Evolutionary conservation across 1,140 invertebrate genomes (phyloP), one percentile per base, ranked within the genome.

Genomic region (Eupristina koningsbergeri): DNA sequence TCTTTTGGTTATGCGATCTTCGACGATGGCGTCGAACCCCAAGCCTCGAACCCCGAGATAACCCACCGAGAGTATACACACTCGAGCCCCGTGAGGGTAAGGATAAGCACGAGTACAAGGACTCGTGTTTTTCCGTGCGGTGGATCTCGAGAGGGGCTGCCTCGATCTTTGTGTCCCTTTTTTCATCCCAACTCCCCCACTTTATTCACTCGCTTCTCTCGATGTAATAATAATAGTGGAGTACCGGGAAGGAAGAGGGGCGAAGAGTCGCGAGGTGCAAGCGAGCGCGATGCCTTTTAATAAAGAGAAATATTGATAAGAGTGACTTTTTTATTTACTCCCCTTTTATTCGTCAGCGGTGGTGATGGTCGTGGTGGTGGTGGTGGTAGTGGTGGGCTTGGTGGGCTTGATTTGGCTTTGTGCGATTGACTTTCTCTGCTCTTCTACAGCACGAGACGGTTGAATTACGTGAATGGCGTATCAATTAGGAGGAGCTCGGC

Each of bases 351-450:
- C n/a, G n/a, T n/a, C 6, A 7, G 41, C 41, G 41, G 41, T 7
- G 41, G 41, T 45, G 41, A 11, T 45, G 41, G 41, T 45, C 6
- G 41, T 45, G 41, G 41, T 45, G 39, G 3, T 39, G 61, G 36
- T 47, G 58, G 58, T 41, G 53, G 22, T 64, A 13, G 61, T 26
- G 39, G 77, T 29, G 41, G 63, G 63, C n/a, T 39, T 15, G 53
- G 50, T 50, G 73, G 29, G 26, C 73, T 74, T 34, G 73, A 45
- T 29, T 58, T 34, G 73, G 73, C 45, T 58, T 80, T 77, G 47
- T 79, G 64, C 80, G 64, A 77, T 86, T 85, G 77, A 84, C 85
- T 88, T 87, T 87, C 84, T 85, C 85, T 76, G 61, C 81, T 73
- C 80, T 84, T 34, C 45, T 17, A 64, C 29, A 58, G 47, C 47